Evolutionary conservation across 2,888 invertebrate genomes (phyloP), one percentile per base, ranked within the genome.

Genomic region (Plusia festucae): DNA sequence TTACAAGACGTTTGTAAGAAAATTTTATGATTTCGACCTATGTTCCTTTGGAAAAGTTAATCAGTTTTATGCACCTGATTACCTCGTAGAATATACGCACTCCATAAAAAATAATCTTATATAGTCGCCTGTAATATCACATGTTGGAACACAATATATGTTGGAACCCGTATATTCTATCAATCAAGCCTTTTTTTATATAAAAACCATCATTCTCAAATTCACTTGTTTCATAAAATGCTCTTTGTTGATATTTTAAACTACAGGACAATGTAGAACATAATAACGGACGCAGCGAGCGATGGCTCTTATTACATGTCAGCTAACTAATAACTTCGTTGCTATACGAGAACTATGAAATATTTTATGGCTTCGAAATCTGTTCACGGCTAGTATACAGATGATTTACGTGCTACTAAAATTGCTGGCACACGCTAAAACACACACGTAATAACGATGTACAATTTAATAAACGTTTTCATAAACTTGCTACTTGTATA

Each of bases 321-420:
- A 27, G 11, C 34, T 54, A 58, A 55, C 32, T 44, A 59, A 63
- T 53, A 27, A 44, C 16, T 15, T 49, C n/a, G 16, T 3, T 55
- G 56, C 49, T 65, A 57, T 75, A 51, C 32, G 34, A 55, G 24
- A 51, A 16, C 59, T 16, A n/a, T 61, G 59, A 76, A 70, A 70
- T 65, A 60, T 76, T 76, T 65, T 40, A 72, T 24, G 49, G 44
- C 46, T 59, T 22, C 44, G 53, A 64, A 71, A 76, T 71, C 64
- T 54, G 64, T 62, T 64, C 56, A 22, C 60, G 32, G 58, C 46
- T 60, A 22, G 51, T 30, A 18, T 49, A 51, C 77, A 65, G 65
- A 62, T 61, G 68, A 65, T 76, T 77, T 72, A 73, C 49, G 68
- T 68, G 59, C 59, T 60, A 60, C 44, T 72, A 60, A 76, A 64